Conservation (phyloP, 1,140 invertebrate genomes). For the Rhagoletis pomonella region DNA sequence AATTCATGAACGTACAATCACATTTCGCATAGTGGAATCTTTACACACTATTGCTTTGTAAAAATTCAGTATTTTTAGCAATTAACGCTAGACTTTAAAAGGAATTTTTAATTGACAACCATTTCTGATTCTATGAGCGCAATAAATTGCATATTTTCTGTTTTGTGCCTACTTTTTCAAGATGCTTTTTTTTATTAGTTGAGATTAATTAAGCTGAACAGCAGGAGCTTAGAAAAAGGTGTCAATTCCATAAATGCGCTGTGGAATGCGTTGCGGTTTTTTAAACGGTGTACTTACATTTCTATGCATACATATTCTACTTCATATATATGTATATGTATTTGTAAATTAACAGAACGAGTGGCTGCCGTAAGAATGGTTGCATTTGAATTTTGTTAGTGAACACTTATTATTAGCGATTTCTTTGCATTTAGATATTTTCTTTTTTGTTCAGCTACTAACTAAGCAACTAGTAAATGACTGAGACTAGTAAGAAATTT, state of each 20-base stretch:
- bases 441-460: too few species aligned
- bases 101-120: conserved; percentile 38
- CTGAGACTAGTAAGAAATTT: too few species aligned
- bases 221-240: conserved; percentile 15
- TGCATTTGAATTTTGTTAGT: too few species aligned
- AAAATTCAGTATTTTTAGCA: not conserved
- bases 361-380: too few species aligned
- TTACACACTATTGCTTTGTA: not conserved
- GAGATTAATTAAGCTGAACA: conserved; percentile 28
- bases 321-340: too few species aligned
- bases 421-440: too few species aligned
- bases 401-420: too few species aligned
- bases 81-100: conserved; percentile 6
- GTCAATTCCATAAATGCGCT: conserved; percentile 43
- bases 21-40: not conserved
- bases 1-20: conserved; percentile 9
- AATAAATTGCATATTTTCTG: not conserved
- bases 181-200: not conserved
- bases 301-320: too few species aligned
- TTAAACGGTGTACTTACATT: not conserved
- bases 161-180: not conserved
- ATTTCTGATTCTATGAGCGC: conserved; percentile 17
- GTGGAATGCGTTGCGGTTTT: conserved; percentile 2
- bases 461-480: too few species aligned
- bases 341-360: too few species aligned